Evolutionary conservation across 2,797 vertebrate species (phyloP).

Genomic region (Gymnoscopelus braueri): DNA sequence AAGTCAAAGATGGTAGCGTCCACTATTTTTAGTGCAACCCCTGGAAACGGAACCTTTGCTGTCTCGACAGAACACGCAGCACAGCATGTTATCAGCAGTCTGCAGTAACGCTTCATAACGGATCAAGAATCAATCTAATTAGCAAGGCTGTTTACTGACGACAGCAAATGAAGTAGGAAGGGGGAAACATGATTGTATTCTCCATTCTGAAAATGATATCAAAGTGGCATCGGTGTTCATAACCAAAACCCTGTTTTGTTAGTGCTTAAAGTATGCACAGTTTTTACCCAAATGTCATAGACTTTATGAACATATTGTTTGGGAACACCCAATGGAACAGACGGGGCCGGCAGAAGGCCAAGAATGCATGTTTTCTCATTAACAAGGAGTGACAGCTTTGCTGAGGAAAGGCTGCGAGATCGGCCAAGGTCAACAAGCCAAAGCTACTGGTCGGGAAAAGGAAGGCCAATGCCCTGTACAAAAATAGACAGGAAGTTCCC

Average conservation of each 20-base stretch:
- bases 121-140: neutral
- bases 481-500: neutral
- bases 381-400: neutral
- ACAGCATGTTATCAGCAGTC: neutral
- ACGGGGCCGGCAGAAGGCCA: neutral
- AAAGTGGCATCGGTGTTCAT: neutral
- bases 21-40: neutral
- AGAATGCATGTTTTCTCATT: neutral
- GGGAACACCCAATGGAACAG: neutral
- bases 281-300: neutral
- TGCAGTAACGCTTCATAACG: neutral
- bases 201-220: neutral
- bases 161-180: neutral
- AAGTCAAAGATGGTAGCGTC: neutral
- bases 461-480: neutral
- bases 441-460: neutral
- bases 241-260: neutral
- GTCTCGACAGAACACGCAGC: neutral
- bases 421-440: slow-evolving; percentile 15
- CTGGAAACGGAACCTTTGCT: neutral
- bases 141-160: neutral
- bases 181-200: neutral
- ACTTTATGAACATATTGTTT: neutral
- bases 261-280: no score
- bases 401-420: neutral